Evolutionary conservation across 2,797 vertebrate genomes (phyloP).

Genomic region (Nothura maculosa): DNA sequence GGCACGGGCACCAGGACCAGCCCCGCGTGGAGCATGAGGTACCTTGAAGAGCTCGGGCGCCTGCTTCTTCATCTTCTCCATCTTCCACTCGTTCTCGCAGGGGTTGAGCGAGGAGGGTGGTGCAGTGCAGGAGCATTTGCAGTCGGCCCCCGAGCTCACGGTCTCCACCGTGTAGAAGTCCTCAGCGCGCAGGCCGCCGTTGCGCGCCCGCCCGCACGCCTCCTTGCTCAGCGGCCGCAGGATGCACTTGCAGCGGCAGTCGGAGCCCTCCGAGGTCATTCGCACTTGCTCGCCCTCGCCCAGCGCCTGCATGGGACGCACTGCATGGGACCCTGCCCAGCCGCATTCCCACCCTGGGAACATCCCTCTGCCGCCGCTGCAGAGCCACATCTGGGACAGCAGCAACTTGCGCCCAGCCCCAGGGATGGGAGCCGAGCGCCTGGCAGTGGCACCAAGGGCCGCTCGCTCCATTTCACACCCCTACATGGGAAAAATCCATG

Average conservation of each 20-base stretch:
- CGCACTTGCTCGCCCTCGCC: conserved; percentile 92
- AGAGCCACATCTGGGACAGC: no score
- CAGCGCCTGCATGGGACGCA: conserved; percentile 62
- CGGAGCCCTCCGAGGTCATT: conserved; percentile 96
- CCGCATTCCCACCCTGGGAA: no score
- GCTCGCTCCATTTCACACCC: neutral
- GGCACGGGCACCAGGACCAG: neutral
- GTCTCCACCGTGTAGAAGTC: conserved; percentile 98
- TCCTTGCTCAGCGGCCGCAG: conserved; percentile 94
- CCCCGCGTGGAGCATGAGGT: neutral
- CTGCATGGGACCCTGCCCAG: no score
- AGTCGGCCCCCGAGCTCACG: conserved; percentile 94
- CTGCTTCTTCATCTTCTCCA: conserved; percentile 97
- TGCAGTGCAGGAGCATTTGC: conserved; percentile 95
- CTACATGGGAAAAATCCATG: neutral
- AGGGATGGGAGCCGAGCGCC: neutral
- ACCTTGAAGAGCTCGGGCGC: conserved; percentile 96
- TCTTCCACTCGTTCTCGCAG: conserved; percentile 97
- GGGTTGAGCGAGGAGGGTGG: conserved; percentile 97
- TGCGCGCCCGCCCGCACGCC: conserved; percentile 89
- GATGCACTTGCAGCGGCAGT: conserved; percentile 98
- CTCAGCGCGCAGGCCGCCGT: conserved; percentile 87
- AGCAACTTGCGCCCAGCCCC: no score
- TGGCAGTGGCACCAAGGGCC: neutral
- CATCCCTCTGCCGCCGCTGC: no score